Evolutionary conservation across 1,140 invertebrate genomes (phyloP), one percentile per base, ranked within the genome.

Genomic region (Sycobia sp.): DNA sequence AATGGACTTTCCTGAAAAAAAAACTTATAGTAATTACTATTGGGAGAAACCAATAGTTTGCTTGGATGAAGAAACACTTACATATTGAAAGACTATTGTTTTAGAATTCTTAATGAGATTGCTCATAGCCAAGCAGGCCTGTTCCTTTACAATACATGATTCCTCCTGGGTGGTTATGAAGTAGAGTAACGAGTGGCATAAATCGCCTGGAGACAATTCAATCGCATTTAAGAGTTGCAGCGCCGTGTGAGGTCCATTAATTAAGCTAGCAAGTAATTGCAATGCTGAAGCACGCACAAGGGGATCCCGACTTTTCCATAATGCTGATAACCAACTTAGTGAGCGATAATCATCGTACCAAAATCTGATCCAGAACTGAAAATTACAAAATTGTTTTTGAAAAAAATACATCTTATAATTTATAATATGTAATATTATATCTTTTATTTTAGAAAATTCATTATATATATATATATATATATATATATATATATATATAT

Each of bases 291-390:
- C 84, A 34, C 84, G 74, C 10, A 86, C 72, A 4, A 85, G 60
- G 13, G 84, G 79, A 75, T 86, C 85, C 61, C 84, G 74, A 66
- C 82, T 84, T 43, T 67, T 70, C 79, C 79, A 83, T 4, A 86
- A 61, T 49, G 74, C 73, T 14, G 76, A 73, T 43, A 86, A 71
- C 77, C 78, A 85, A 23, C 63, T 73, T 20, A 83, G 71, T 38
- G 70, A 70, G 39, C 71, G 68, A 14, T 54, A 66, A 18, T 77
- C 73, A 22, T 76, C 72, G 34, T 77, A 76, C 71, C 78, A 81
- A 66, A 78, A 81, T 41, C 53, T 59, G 27, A 53, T 78, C 74
- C 67, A 77, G 54, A 50, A 72, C 72, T 77, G 69, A 73, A 67
- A 60, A 72, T n/a, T n/a, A n/a, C n/a, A n/a, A n/a, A 18, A 27